Evolutionary conservation across 2,797 vertebrate species (phyloP), one percentile per base, ranked within the genome.

Genomic region (Acropternis orthonyx): DNA sequence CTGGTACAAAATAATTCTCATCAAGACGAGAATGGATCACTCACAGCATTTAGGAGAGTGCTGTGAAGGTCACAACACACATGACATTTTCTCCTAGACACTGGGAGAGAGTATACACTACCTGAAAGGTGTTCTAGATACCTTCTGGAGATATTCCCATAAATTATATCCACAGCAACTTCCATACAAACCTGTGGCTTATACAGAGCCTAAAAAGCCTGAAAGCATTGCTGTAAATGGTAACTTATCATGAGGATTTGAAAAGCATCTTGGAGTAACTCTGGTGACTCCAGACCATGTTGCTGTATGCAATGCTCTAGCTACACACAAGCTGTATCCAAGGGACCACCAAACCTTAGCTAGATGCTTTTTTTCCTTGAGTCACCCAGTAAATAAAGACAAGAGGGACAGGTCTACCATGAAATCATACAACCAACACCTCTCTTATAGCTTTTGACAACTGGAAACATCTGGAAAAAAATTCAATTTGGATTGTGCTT

Each of bases 221-320:
- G 22, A 76, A 46, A 49, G 4, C 4, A 17, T 36, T 39, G 18
- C 27, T 89, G 20, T 34, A 72, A 85, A 15, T 41, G 4, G 15
- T 18, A 63, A 32, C 3, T 28, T 3, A 10, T 30, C 0, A 0
- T 4, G 9, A 23, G 14, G 21, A 12, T 54, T 63, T 89, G 30
- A 93, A 72, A 56, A 79, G 18, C 9, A 46, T 20, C 51, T 88
- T 41, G 48, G 46, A 68, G 39, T 39, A 61, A 15, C 18, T 22
- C 20, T 7, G 37, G 10, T 22, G 30, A 32, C 46, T 92, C 43
- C 66, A 88, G 76, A 28, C 7, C 46, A 24, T 36, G 3, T 3
- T n/a, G 54, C 14, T 67, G 6, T 16, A 34, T 24, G 30, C 39
- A 81, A 10, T 54, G n/a, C 7, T 73, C 30, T 55, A 52, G 39